Evolutionary conservation across 2,797 vertebrate species (phyloP).

Genomic region (Acipenser oxyrinchus): DNA sequence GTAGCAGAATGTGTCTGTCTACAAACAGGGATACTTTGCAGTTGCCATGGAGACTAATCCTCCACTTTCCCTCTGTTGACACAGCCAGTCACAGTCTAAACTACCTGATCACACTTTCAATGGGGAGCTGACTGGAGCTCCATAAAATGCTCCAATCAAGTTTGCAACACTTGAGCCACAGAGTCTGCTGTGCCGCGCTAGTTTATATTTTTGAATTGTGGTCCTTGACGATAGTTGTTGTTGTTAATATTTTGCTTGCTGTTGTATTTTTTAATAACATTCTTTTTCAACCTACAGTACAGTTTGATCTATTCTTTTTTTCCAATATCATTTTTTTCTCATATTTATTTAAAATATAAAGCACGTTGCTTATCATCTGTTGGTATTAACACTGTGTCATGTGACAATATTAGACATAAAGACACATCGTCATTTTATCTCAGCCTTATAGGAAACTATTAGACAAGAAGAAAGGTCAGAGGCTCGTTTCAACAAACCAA

Average conservation of each 20-base stretch:
- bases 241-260: no score
- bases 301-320: no score
- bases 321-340: no score
- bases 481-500: no score
- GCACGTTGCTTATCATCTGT: not conserved
- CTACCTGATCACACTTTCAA: conserved; percentile 91
- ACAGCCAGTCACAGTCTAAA: conserved; percentile 81
- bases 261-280: no score
- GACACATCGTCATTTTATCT: no score
- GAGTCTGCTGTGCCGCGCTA: conserved; percentile 39
- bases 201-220: conserved; percentile 34
- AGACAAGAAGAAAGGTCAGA: no score
- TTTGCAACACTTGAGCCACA: conserved; percentile 63
- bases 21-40: conserved; percentile 88
- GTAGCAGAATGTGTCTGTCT: conserved; percentile 94
- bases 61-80: conserved; percentile 84
- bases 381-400: no score
- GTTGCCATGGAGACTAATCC: conserved; percentile 97
- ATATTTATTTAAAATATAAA: not conserved
- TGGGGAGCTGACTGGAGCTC: conserved; percentile 68
- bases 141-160: conserved; percentile 72
- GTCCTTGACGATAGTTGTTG: not conserved
- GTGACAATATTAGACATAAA: no score
- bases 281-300: no score
- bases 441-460: no score